These are phyloP conservation scores for Menidia beryllina DNA, from an alignment of 2,113 vertebrate genomes.

Conservation along the genomic window DNA sequence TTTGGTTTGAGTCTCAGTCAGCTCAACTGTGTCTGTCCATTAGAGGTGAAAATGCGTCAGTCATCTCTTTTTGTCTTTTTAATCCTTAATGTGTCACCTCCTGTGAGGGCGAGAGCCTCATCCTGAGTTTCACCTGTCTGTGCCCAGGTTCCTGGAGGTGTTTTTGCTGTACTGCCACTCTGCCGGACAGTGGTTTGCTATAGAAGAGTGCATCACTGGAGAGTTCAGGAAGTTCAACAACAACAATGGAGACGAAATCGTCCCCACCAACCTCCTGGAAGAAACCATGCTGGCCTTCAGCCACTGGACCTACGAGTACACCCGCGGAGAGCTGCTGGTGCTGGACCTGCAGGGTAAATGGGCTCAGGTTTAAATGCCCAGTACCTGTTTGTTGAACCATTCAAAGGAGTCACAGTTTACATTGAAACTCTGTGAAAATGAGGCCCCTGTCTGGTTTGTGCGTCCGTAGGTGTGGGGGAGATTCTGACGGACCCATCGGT, in stretches of 20 bases:
- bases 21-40: too few species aligned
- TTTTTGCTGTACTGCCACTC: constrained; percentile 97
- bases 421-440: neutral
- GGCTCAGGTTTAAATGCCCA: too few species aligned
- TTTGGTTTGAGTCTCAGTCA: neutral
- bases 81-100: too few species aligned
- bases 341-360: constrained; percentile 93
- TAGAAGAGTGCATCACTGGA: constrained; percentile 98
- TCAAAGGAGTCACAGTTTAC: too few species aligned
- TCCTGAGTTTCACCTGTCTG: neutral
- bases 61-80: too few species aligned
- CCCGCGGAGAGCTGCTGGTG: constrained; percentile 93
- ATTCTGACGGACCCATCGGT: constrained; percentile 98
- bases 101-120: too few species aligned
- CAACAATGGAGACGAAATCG: constrained; percentile 97
- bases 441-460: constrained; percentile 7
- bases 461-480: constrained; percentile 91
- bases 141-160: constrained; percentile 94
- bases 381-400: too few species aligned
- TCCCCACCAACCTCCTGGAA: constrained; percentile 95
- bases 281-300: constrained; percentile 99
- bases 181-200: constrained; percentile 98
- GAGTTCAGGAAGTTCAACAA: constrained; percentile 99
- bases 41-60: too few species aligned
- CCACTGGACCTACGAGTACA: constrained; percentile 98